Conservation (phyloP, 2,888 invertebrate species). For the Pyrgus malvae region DNA sequence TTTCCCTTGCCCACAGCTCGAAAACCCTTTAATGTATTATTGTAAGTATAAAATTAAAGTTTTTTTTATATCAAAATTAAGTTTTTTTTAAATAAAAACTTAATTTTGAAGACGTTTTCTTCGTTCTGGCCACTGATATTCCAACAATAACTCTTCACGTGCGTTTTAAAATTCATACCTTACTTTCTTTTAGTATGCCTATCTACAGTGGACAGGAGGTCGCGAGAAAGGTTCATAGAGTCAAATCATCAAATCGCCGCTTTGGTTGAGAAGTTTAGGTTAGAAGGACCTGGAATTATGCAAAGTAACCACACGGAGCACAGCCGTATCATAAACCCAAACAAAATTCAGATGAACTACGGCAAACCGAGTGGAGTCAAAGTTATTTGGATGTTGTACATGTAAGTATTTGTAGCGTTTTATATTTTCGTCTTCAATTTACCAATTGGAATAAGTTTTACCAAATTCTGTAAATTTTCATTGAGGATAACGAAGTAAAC, state of each 20-base stretch:
- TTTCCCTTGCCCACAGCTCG: conserved; percentile 97
- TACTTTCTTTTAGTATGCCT: conserved; percentile 71
- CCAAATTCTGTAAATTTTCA: no score
- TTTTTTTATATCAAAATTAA: no score
- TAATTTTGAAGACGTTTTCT: no score
- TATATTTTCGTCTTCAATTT: no score
- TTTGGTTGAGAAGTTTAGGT: conserved; percentile 94
- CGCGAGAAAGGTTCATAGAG: conserved; percentile 94
- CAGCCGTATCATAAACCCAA: conserved; percentile 83
- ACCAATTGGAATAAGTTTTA: no score
- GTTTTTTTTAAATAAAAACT: no score
- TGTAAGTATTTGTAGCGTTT: conserved; percentile 78
- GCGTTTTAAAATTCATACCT: neutral
- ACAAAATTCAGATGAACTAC: conserved; percentile 88
- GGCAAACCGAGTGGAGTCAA: conserved; percentile 86
- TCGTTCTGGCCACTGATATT: no score
- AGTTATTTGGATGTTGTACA: conserved; percentile 86
- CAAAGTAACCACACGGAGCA: conserved; percentile 83
- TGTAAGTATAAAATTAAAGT: conserved; percentile 82
- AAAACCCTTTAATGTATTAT: conserved; percentile 99
- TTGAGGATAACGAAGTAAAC: no score
- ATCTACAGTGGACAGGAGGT: conserved; percentile 84
- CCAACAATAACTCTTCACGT: no score
- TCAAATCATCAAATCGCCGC: conserved; percentile 96
- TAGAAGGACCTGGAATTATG: conserved; percentile 90